Evolutionary conservation across 2,888 invertebrate species (phyloP), one percentile per base, ranked within the genome.

Genomic region (Caenorhabditis sp.): DNA sequence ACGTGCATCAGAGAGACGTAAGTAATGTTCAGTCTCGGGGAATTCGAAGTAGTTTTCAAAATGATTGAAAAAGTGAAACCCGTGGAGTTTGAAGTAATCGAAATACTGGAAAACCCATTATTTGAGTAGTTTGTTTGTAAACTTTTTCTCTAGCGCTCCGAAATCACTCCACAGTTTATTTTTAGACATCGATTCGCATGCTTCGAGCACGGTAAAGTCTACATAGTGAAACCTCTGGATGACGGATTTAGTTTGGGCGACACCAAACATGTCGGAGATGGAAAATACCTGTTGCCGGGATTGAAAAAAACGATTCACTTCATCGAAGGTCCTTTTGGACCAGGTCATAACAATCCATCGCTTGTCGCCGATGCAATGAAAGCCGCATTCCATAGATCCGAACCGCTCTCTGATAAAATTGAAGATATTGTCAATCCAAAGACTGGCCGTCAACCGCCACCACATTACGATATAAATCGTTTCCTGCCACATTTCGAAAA

Each of bases 281-380:
- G 78, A 23, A 79, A 79, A 43, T 21, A 57, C 1, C 59, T 81
- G 14, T 8, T 63, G 4, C 74, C 69, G 3, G 81, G 81, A 14
- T 43, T 69, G n/a, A 64, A 69, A 21, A 79, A 81, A 60, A 36
- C 58, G 1, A 49, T 76, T 6, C 58, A 71, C 3, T 67, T 67
- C 43, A 62, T 79, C 53, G 81, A 79, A 61, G 78, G 78, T 58
- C 77, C 73, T 1, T 14, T 19, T 0, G 76, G 74, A 19, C 57
- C 74, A 10, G 70, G 72, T 10, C 49, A 69, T 23, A 69, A 65
- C 58, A 74, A 74, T 51, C 69, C 77, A 14, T 58, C 71, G 1
- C 6, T 81, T 1, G 64, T 79, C 14, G 60, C 77, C 23, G 81
- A 81, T 53, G 77, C 72, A 4, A 81, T 72, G 70, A 79, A 79